Evolutionary conservation across 2,888 invertebrate species (phyloP).

Genomic region (Idaea aversata): DNA sequence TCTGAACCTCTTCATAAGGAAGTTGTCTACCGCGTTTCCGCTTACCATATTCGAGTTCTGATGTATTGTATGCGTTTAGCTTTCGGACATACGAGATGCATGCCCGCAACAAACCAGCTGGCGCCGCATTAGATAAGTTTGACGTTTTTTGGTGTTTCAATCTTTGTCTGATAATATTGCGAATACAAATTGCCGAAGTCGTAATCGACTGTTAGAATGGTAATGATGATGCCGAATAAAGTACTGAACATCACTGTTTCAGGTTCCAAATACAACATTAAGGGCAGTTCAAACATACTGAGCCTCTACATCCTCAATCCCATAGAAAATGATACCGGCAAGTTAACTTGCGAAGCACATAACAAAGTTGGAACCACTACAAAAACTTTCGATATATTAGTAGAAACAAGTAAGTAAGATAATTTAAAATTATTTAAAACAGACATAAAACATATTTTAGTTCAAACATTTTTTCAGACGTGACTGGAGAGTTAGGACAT

Average conservation of each 20-base stretch:
- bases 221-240: not conserved
- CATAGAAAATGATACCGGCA: slow-evolving; percentile 14
- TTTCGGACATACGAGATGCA: too few species aligned
- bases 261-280: slow-evolving; percentile 23
- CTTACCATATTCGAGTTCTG: too few species aligned
- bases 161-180: too few species aligned
- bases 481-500: slow-evolving; percentile 4
- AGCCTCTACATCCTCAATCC: slow-evolving; percentile 25
- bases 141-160: too few species aligned
- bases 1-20: too few species aligned
- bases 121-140: too few species aligned
- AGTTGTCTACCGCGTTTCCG: too few species aligned
- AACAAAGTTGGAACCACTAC: slow-evolving; percentile 22
- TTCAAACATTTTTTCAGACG: slow-evolving; percentile 2
- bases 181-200: too few species aligned
- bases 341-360: slow-evolving; percentile 26
- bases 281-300: slow-evolving; percentile 9
- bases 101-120: too few species aligned
- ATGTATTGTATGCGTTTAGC: too few species aligned
- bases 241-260: slow-evolving; percentile 13
- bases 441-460: too few species aligned
- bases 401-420: slow-evolving; percentile 16
- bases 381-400: slow-evolving; percentile 11
- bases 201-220: not conserved
- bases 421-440: not conserved